Evolutionary conservation across 2,888 invertebrate species (phyloP).

Genomic region (Ophioninae sp.): DNA sequence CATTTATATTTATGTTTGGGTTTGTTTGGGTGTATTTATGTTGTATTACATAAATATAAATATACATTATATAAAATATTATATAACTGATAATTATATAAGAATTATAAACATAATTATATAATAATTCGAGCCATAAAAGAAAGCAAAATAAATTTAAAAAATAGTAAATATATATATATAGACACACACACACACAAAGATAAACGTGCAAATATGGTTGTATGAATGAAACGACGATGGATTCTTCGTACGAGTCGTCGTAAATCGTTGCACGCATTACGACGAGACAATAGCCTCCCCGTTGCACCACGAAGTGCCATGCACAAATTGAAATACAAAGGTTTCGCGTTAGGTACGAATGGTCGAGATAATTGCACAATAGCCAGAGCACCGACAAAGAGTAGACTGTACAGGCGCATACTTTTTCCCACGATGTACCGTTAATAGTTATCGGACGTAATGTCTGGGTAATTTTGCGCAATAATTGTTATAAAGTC

Average conservation of each 20-base stretch:
- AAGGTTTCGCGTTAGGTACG: slow-evolving; percentile 5
- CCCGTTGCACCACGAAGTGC: neutral
- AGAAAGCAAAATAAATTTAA: too few species aligned
- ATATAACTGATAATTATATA: too few species aligned
- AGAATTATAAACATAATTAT: too few species aligned
- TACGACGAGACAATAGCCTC: slow-evolving; percentile 20
- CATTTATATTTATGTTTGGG: neutral
- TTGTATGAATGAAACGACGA: slow-evolving; percentile 16
- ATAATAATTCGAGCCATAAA: too few species aligned
- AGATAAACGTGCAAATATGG: slow-evolving; percentile 16
- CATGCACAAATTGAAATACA: neutral
- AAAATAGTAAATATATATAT: too few species aligned
- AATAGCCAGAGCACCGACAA: slow-evolving; percentile 5
- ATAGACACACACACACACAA: neutral
- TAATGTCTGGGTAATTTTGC: neutral
- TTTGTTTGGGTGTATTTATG: too few species aligned
- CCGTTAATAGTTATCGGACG: slow-evolving; percentile 2
- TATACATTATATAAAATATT: too few species aligned
- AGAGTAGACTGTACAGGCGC: neutral
- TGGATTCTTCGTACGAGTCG: neutral
- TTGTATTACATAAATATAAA: too few species aligned
- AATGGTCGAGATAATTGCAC: neutral
- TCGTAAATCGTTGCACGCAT: slow-evolving; percentile 24
- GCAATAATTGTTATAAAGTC: slow-evolving; percentile 7
- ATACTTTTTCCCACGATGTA: neutral